Conservation (phyloP, 2,797 vertebrate genomes). For the Sparus aurata region DNA sequence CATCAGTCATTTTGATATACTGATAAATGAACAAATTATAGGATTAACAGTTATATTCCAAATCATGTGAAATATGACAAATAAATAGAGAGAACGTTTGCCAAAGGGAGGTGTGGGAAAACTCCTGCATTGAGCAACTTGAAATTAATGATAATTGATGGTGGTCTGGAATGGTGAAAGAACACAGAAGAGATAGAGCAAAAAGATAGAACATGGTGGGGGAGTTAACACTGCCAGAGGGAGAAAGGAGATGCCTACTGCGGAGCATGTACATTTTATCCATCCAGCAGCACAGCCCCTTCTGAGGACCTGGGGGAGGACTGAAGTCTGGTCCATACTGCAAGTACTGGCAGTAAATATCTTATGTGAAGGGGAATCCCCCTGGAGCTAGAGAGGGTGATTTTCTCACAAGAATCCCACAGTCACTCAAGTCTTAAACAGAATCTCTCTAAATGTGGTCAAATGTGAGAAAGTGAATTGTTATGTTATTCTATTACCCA, state of each 20-base stretch:
- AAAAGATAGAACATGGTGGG: constrained; percentile 44
- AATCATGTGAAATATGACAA: constrained; percentile 22
- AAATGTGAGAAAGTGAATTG: neutral
- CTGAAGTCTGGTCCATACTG: constrained; percentile 13
- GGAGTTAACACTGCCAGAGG: constrained; percentile 31
- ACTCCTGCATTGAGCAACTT: constrained; percentile 17
- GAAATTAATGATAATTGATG: constrained; percentile 63
- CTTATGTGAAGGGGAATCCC: constrained; percentile 46
- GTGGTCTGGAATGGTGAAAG: constrained; percentile 37
- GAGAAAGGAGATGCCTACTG: constrained; percentile 41
- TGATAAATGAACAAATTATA: constrained; percentile 17
- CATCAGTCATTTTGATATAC: neutral
- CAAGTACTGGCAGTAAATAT: constrained; percentile 42
- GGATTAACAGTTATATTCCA: constrained; percentile 12
- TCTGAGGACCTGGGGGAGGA: constrained; percentile 17
- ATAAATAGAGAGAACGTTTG: constrained; percentile 23
- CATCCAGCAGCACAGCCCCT: constrained; percentile 39
- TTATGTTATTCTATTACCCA: neutral
- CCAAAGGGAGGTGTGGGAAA: constrained; percentile 41
- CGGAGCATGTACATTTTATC: constrained; percentile 51
- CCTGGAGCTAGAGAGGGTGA: constrained; percentile 10
- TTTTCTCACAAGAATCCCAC: constrained; percentile 1
- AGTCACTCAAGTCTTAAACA: constrained; percentile 1
- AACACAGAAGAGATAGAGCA: constrained; percentile 34
- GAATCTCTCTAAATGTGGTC: neutral